Percentiles rank a stretch among this genome's conserved stretches.
phyloP scores from a whole-genome alignment of 2,113 vertebrate genomes.

The Prolemur simus region DNA sequence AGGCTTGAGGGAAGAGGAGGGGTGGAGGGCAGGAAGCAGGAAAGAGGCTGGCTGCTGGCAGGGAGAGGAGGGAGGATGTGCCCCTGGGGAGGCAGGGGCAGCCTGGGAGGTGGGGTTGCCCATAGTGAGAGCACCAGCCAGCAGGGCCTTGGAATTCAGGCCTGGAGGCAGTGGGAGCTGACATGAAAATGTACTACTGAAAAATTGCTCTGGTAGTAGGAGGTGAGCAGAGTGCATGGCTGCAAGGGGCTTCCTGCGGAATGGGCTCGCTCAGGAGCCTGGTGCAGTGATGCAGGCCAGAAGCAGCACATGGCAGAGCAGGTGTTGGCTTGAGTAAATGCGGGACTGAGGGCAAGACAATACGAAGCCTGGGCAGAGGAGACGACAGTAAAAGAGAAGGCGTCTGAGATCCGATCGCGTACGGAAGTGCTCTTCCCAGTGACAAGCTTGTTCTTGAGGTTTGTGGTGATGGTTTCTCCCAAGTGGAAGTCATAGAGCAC shows the following conservation, averaged over 20 bases:
- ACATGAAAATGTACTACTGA: background rate
- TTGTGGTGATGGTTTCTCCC: background rate
- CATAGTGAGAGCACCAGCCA: accelerated
- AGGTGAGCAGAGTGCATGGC: background rate
- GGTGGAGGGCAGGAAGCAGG: background rate
- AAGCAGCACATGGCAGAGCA: accelerated
- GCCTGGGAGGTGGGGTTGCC: background rate
- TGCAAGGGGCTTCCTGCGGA: background rate
- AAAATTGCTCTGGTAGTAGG: background rate
- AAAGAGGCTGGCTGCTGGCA: background rate
- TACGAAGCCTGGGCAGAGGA: too few species aligned
- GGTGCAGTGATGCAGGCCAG: background rate
- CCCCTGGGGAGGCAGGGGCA: background rate
- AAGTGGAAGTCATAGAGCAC: background rate
- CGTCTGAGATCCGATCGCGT: accelerated
- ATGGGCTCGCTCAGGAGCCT: background rate
- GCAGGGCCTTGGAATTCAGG: background rate
- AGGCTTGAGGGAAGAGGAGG: background rate
- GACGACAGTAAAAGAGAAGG: background rate
- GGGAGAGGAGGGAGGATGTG: background rate
- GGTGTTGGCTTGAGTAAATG: accelerated
- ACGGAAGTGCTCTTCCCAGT: background rate
- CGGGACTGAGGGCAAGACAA: background rate
- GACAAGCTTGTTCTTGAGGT: background rate
- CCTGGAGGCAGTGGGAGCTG: background rate